Base-by-base conservation (phyloP, 2,797 vertebrate species). In the Pampus argenteus region DNA sequence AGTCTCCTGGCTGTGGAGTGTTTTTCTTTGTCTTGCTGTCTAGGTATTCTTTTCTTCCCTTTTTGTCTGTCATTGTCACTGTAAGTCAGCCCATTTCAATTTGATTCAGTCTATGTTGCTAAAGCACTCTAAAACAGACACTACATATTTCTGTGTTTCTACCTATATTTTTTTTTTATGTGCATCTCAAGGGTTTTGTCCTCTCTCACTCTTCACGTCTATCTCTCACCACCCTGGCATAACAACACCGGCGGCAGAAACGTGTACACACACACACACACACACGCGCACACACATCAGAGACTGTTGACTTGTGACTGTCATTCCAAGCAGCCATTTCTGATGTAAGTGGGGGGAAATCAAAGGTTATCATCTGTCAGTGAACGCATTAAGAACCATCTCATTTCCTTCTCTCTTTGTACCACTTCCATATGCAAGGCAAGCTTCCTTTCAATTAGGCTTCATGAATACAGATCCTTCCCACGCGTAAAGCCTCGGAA, bases 321-420 rank as follows among this genome's bases (percentile, higher is more conserved):
- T 88, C 87, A 86, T 85, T 79, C 85, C 79, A 70, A 88, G 88
- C 84, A 87, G 86, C 79, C 74, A 55, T 87, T 84, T 83, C 84
- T 87, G 88, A 90, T 87, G 88, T 86, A 89, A 89, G 91, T 70
- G 68, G 72, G 60, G 70, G 31, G 85, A 91, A 91, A 91, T 88
- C 90, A 92, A 90, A 92, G 89, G 91, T 92, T 90, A 90, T 89
- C 88, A 81, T 90, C 86, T 74, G 87, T 84, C 83, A 80, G 80
- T 14, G 76, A 73, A 80, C 47, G 65, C 86, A 88, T 90, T 86
- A 87, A 72, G 84, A 88, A 73, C 63, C 79, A 71, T 71, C 83
- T 88, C 75, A 82, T 91, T 92, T 89, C 87, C 81, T 87, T 78
- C 74, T 86, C 74, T 86, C 83, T 86, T 86, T 83, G 89, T 85